Percentiles rank a stretch among this genome's conserved stretches.
Conservation (phyloP, 2,888 invertebrate genomes). For the Altica lythri region DNA sequence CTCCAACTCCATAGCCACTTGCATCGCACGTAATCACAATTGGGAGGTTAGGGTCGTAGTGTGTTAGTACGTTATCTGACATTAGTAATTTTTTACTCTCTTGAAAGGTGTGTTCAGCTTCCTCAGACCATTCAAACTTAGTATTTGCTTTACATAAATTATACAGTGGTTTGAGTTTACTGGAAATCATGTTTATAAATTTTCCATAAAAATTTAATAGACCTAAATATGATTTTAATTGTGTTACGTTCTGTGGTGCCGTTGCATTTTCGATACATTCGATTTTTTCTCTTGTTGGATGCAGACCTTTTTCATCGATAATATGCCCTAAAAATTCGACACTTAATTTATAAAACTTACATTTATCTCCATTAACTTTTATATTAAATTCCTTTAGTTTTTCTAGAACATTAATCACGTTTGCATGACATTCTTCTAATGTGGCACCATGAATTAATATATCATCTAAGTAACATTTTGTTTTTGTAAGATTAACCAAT, state of each 20-base stretch:
- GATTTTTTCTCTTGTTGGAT: slow-evolving; percentile 23
- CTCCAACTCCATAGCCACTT: too few species aligned
- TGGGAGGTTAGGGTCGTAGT: too few species aligned
- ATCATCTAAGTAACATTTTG: slow-evolving; percentile 6
- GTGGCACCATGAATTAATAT: not conserved
- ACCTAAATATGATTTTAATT: slow-evolving; percentile 29
- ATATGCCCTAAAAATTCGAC: slow-evolving; percentile 14
- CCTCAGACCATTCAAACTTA: too few species aligned
- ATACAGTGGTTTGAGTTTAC: slow-evolving; percentile 26
- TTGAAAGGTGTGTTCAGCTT: too few species aligned
- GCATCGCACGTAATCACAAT: too few species aligned
- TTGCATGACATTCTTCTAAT: slow-evolving; percentile 3
- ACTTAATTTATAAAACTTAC: too few species aligned
- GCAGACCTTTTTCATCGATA: slow-evolving; percentile 13
- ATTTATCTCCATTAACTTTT: not conserved
- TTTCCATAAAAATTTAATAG: slow-evolving; percentile 32
- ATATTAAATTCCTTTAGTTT: not conserved
- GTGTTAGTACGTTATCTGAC: too few species aligned
- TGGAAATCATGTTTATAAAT: slow-evolving; percentile 29
- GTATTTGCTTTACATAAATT: slow-evolving; percentile 19
- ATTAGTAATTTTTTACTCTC: too few species aligned
- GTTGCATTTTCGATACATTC: slow-evolving; percentile 20
- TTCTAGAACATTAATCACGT: not conserved
- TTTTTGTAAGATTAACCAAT: not conserved
- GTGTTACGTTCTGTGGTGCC: slow-evolving; percentile 19